phyloP scores from a whole-genome alignment of 2,113 vertebrate species.

The Emydocephalus ijimae region DNA sequence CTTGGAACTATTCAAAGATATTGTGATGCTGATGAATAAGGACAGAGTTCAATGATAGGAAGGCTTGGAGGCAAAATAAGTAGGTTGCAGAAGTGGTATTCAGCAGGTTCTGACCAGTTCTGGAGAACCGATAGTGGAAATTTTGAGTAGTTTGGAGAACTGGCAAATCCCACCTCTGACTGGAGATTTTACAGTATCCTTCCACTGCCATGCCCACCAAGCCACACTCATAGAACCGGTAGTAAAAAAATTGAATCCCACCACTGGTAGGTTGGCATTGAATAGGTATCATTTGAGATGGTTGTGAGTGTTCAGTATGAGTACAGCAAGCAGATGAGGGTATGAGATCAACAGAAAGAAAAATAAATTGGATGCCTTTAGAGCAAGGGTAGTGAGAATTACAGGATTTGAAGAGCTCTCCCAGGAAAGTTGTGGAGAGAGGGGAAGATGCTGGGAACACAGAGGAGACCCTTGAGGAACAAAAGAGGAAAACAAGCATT shows the following conservation, averaged over 20 bases:
- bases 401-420: background rate
- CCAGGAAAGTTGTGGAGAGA: background rate
- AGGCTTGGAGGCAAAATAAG: background rate
- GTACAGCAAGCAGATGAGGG: background rate
- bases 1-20: background rate
- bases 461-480: background rate
- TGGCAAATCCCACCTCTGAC: no score
- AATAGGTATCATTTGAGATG: background rate
- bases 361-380: background rate
- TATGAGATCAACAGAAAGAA: background rate
- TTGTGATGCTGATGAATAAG: background rate
- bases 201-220: no score
- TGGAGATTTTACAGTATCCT: no score
- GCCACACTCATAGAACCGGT: no score
- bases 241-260: no score
- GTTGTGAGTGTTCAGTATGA: background rate
- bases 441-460: background rate
- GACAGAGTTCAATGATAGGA: background rate
- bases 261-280: background rate
- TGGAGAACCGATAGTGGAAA: no score
- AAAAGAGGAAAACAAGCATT: background rate
- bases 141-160: no score
- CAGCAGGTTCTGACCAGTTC: no score
- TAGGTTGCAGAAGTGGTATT: background rate
- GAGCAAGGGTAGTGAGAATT: background rate